These are phyloP conservation scores for Salmo trutta DNA, from an alignment of 2,797 vertebrate genomes.

Conservation along the genomic window DNA sequence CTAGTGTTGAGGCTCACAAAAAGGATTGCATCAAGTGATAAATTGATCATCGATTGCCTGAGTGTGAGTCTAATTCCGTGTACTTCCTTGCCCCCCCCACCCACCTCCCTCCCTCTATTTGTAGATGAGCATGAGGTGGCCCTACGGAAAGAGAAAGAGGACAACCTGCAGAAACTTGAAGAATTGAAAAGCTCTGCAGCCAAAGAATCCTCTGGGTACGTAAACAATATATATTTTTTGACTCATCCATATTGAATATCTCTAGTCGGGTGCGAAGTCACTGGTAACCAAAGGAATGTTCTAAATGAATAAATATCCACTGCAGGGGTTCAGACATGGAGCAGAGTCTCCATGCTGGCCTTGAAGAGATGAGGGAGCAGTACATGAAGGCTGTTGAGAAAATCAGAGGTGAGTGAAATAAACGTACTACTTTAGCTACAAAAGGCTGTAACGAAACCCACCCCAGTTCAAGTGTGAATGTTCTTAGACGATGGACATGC, in stretches of 20 bases:
- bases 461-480: no score
- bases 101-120: constrained; percentile 9
- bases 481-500: no score
- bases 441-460: not conserved
- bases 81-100: not conserved
- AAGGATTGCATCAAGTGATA: not conserved
- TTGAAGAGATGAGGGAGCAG: constrained; percentile 91
- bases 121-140: constrained; percentile 77
- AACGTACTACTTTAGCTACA: no score
- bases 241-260: no score
- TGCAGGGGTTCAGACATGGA: constrained; percentile 43
- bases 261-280: not conserved
- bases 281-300: not conserved
- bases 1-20: not conserved
- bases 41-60: not conserved
- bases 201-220: constrained; percentile 64
- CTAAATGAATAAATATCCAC: not conserved
- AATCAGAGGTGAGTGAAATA: constrained; percentile 81
- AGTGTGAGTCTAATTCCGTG: no score
- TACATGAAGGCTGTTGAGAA: constrained; percentile 89
- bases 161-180: constrained; percentile 74
- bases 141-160: constrained; percentile 71
- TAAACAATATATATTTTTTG: not conserved
- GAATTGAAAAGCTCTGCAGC: constrained; percentile 60
- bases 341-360: constrained; percentile 73